Base-by-base conservation (phyloP, 92 coral and sea anemone species). In the Palythoa grandiflora region DNA sequence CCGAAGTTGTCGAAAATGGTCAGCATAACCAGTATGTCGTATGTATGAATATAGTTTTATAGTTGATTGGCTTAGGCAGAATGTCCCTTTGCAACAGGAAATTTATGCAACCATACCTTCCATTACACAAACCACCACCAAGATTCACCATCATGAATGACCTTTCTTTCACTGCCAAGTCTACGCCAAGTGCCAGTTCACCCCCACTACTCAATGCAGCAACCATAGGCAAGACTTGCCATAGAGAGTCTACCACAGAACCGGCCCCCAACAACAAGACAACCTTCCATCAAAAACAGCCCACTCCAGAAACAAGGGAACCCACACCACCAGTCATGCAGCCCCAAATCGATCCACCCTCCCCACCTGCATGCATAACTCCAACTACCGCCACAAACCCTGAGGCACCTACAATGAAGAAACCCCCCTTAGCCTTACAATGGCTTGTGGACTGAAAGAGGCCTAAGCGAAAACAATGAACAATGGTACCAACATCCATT, bases 11-110 rank as follows among this genome's bases (percentile, higher is more conserved):
- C 28, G 28, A 83, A 19, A 89, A 84, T 14, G 77, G 88, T 21
- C 92, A 85, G 59, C 89, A 72, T 53, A 92, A 92, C 83, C 91
- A 92, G 39, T 92, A 92, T 39, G 72, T 79, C 36, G 57, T 85
- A 14, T 20, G 87, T n/a, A 21, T 89, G 6, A 92, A 88, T 28
- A 28, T 28, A 28, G 28, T 28, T 28, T 28, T 28, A 28, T 28
- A 28, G 28, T 28, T 28, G 28, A 28, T 28, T 16, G 85, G 88
- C 65, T 87, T 90, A 0, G 93, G 94, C 83, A 85, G 92, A 71
- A 60, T 87, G 28, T 28, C 28, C 28, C 28, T 28, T 28, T 28
- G 28, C 28, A 28, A 28, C 28, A 28, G 28, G 28, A 28, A 28
- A 28, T 28, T 28, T 0, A 28, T 28, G 28, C 28, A 28, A 28